phyloP scores from a whole-genome alignment of 2,113 vertebrate genomes.

The Blennius ocellaris region DNA sequence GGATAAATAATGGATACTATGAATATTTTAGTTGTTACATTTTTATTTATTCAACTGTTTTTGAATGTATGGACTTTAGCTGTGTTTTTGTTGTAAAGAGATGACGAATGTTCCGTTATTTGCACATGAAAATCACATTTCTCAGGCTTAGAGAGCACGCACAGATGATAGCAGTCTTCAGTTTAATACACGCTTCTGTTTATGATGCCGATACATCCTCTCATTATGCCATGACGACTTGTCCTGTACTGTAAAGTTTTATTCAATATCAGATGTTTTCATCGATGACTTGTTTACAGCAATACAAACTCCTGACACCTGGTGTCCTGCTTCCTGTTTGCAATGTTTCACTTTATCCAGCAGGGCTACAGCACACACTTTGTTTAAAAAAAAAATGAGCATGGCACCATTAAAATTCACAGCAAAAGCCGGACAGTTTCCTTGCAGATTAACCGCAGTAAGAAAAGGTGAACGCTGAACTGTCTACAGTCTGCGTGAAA shows the following conservation, averaged over 20 bases:
- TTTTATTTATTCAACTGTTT: slow-evolving; percentile 40
- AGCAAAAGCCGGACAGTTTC: not conserved
- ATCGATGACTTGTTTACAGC: slow-evolving; percentile 57
- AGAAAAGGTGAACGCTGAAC: too few relatives aligned
- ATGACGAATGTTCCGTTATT: slow-evolving; percentile 21
- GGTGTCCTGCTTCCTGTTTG: slow-evolving; percentile 1
- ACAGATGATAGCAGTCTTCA: slow-evolving; percentile 35
- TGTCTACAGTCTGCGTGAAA: too few relatives aligned
- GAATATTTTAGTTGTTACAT: slow-evolving; percentile 44
- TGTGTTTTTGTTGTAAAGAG: slow-evolving; percentile 38
- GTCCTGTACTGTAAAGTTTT: slow-evolving; percentile 60
- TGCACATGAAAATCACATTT: slow-evolving; percentile 18
- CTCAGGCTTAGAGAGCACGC: slow-evolving; percentile 47
- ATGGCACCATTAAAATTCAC: not conserved
- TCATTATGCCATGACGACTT: slow-evolving; percentile 52
- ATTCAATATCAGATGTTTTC: slow-evolving; percentile 48
- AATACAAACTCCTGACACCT: slow-evolving; percentile 58
- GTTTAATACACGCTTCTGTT: slow-evolving; percentile 22
- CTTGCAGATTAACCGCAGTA: too few relatives aligned
- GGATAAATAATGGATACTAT: slow-evolving; percentile 40
- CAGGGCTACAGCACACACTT: not conserved
- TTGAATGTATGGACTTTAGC: slow-evolving; percentile 10
- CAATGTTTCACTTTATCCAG: slow-evolving; percentile 11
- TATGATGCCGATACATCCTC: slow-evolving; percentile 18
- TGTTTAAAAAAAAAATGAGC: slow-evolving; percentile 1